Evolutionary conservation across 2,888 invertebrate genomes (phyloP).

Genomic region (Cloeon dipterum): DNA sequence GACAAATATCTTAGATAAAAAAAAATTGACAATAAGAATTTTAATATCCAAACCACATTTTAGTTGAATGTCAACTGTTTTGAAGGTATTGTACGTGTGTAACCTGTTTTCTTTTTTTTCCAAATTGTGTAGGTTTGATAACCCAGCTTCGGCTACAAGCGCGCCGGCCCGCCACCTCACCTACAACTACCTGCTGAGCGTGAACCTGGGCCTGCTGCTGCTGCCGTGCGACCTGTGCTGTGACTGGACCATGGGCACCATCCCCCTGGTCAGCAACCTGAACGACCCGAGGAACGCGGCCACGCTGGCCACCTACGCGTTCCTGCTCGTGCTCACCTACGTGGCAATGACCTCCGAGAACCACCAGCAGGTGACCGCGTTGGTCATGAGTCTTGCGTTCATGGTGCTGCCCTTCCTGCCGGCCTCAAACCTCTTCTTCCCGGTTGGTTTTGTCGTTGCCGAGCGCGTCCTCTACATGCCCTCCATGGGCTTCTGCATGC

Average conservation of each 20-base stretch:
- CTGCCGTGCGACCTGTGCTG: constrained; percentile 82
- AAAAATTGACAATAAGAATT: too few relatives aligned
- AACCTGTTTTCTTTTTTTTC: too few relatives aligned
- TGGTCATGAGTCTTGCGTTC: constrained; percentile 62
- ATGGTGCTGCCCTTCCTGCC: constrained; percentile 81
- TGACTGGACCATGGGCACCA: constrained; percentile 97
- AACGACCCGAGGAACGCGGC: constrained; percentile 59
- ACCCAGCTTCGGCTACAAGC: constrained; percentile 78
- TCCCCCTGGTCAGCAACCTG: constrained; percentile 61
- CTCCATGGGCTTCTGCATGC: constrained; percentile 90
- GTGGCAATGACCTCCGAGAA: constrained; percentile 30
- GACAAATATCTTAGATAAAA: too few relatives aligned
- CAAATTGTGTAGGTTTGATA: constrained; percentile 91
- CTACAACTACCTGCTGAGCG: constrained; percentile 74
- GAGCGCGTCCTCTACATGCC: constrained; percentile 91
- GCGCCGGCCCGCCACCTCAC: constrained; percentile 73
- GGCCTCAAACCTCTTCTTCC: constrained; percentile 91
- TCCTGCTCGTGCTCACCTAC: constrained; percentile 28
- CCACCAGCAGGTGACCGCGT: constrained; percentile 34
- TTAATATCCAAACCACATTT: too few relatives aligned
- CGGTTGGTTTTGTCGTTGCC: constrained; percentile 92
- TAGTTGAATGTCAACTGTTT: too few relatives aligned
- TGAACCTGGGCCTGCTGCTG: constrained; percentile 76
- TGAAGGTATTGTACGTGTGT: too few relatives aligned
- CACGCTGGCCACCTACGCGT: constrained; percentile 42